Conservation (phyloP, 2,797 vertebrate species). For the Acipenser oxyrinchus region DNA sequence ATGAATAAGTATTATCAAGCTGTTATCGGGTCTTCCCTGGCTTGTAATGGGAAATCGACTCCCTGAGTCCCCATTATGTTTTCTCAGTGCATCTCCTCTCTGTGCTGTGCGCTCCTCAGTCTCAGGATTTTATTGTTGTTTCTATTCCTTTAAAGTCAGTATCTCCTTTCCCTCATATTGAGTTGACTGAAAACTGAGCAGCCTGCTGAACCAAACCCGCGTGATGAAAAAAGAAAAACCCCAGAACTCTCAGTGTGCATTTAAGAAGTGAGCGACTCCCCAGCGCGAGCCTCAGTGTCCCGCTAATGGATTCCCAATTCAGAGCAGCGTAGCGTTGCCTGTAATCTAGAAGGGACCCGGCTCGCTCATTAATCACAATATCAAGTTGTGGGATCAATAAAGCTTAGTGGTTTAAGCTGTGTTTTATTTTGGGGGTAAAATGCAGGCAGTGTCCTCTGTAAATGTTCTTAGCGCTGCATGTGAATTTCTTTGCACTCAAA, state of each 20-base stretch:
- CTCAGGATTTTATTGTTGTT: too few species aligned
- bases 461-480: constrained; percentile 84
- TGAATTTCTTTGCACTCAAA: constrained; percentile 86
- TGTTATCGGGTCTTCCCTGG: too few species aligned
- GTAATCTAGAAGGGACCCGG: constrained; percentile 41
- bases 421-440: constrained; percentile 68
- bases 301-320: constrained; percentile 40
- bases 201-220: constrained; percentile 1
- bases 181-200: constrained; percentile 7
- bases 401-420: constrained; percentile 67
- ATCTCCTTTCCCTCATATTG: constrained; percentile 10
- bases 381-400: constrained; percentile 74
- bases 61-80: too few species aligned
- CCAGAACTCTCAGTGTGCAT: constrained; percentile 10
- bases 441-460: constrained; percentile 72
- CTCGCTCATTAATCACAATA: constrained; percentile 61
- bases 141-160: neutral
- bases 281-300: constrained; percentile 23
- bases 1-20: too few species aligned
- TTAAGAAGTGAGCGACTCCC: constrained; percentile 15
- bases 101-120: too few species aligned
- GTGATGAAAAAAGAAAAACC: constrained; percentile 9
- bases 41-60: too few species aligned
- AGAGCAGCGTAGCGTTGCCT: constrained; percentile 30
- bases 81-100: too few species aligned